Conservation (phyloP, 2,888 invertebrate species). For the Hirtodrosophila confusa region DNA sequence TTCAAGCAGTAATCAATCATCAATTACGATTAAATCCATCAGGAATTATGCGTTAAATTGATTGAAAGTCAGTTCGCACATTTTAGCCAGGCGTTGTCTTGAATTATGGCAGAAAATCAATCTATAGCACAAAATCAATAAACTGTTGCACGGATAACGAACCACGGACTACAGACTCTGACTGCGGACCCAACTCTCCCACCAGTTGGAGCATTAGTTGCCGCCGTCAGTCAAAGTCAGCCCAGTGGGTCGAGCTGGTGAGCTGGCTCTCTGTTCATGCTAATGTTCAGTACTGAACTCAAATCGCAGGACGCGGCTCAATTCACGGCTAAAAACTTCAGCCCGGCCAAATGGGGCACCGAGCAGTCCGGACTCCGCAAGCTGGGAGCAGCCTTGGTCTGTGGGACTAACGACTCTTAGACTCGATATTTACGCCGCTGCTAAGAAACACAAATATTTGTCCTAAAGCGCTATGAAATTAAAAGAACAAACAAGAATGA, state of each 20-base stretch:
- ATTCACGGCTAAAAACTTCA: conserved; percentile 51
- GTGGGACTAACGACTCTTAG: conserved; percentile 31
- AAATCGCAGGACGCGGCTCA: conserved; percentile 48
- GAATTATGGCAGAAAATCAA: conserved; percentile 76
- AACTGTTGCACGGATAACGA: conserved; percentile 52
- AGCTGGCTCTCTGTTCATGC: conserved; percentile 21
- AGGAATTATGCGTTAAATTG: conserved; percentile 83
- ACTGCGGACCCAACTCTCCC: neutral
- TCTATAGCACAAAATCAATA: conserved; percentile 67
- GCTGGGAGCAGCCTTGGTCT: neutral
- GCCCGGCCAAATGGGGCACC: conserved; percentile 10
- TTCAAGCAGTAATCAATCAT: conserved; percentile 82
- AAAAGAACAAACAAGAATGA: conserved; percentile 11
- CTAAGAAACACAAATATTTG: conserved; percentile 66
- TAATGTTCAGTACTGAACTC: conserved; percentile 41
- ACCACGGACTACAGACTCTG: conserved; percentile 1
- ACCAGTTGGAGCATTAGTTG: conserved; percentile 37
- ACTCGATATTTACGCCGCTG: conserved; percentile 40
- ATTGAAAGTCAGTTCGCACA: conserved; percentile 80
- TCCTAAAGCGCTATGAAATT: conserved; percentile 33
- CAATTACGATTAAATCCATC: conserved; percentile 82
- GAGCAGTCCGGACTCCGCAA: conserved; percentile 7
- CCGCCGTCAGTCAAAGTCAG: conserved; percentile 64
- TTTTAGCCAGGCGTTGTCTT: conserved; percentile 45
- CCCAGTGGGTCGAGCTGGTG: conserved; percentile 21